A percentile compares a stretch with the other conserved stretches of the same genome.
Conservation (phyloP, 2,888 invertebrate genomes). For the Strigamia transsilvanica region DNA sequence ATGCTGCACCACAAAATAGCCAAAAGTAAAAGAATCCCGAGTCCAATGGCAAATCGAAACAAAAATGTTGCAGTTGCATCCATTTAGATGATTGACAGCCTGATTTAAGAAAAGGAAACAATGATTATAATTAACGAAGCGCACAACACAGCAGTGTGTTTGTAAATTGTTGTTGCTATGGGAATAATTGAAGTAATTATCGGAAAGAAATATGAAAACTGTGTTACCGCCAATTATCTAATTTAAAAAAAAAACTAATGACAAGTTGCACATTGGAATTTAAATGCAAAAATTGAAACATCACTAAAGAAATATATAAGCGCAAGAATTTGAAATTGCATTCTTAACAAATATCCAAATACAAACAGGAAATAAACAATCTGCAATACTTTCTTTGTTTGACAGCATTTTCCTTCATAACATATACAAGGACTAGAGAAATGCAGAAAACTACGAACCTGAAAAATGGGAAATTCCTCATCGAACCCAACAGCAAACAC, state of each 20-base stretch:
- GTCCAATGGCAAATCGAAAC: background rate
- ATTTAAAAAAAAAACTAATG: too few species aligned
- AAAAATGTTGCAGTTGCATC: background rate
- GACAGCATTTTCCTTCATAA: background rate
- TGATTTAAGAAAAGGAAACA: slow-evolving; percentile 1
- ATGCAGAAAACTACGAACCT: background rate
- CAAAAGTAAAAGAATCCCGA: background rate
- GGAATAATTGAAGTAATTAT: background rate
- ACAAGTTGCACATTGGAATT: too few species aligned
- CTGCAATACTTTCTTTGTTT: background rate
- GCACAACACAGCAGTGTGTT: background rate
- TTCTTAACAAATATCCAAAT: too few species aligned
- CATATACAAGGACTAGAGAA: background rate
- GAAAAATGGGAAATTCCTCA: background rate
- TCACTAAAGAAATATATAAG: too few species aligned
- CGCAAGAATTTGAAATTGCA: too few species aligned
- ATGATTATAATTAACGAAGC: background rate
- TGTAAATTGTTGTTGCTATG: background rate
- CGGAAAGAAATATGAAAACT: background rate
- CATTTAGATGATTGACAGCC: slow-evolving; percentile 20
- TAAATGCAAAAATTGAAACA: too few species aligned
- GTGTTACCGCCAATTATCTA: background rate
- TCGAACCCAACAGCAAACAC: background rate
- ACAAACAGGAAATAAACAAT: too few species aligned
- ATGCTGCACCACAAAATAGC: slow-evolving; percentile 4